Base-by-base conservation (phyloP, 1,140 invertebrate genomes). In the Drosophila melanica region DNA sequence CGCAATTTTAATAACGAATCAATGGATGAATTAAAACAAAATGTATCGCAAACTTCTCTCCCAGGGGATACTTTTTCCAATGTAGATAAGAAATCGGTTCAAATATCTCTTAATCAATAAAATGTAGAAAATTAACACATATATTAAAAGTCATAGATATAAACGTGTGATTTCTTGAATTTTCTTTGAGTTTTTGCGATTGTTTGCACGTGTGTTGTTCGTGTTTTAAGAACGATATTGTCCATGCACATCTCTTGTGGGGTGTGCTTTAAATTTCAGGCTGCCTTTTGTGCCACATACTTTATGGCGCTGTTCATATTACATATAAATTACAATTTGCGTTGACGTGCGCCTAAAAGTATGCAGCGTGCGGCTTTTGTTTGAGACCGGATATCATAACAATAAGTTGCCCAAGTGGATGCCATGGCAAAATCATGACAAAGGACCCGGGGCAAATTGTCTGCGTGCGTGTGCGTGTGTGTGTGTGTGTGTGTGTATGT, bases 301-400 rank as follows among this genome's bases (percentile, higher is more conserved):
- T 85, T 85, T 85, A 85, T 85, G 77, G 65, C 74, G 62, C 69
- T 65, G 76, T 79, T 84, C 80, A 84, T 85, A 85, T 80, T 85
- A 85, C 81, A 66, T 77, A 85, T 85, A 85, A 85, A 85, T 85
- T 80, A 85, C 81, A 85, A 85, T 85, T 85, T 85, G 64, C 77
- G 73, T 72, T 75, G 81, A 77, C 81, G 70, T 85, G 77, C 76
- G 81, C 81, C 81, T 67, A 80, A 85, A 85, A 85, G 77, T 85
- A 68, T 85, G 77, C 69, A 71, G 57, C 62, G 41, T 51, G 67
- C 50, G 65, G 42, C 80, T 44, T 80, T 85, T 85, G 81, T 85
- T 71, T 85, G 81, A 65, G 67, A 54, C 81, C 80, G 80, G 80
- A 84, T 84, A 76, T 84, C 67, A 78, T 84, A 84, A 84, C 75